Percentiles rank a stretch among this genome's conserved stretches.
phyloP scores from a whole-genome alignment of 2,113 vertebrate species.

The Plotosus lineatus region DNA sequence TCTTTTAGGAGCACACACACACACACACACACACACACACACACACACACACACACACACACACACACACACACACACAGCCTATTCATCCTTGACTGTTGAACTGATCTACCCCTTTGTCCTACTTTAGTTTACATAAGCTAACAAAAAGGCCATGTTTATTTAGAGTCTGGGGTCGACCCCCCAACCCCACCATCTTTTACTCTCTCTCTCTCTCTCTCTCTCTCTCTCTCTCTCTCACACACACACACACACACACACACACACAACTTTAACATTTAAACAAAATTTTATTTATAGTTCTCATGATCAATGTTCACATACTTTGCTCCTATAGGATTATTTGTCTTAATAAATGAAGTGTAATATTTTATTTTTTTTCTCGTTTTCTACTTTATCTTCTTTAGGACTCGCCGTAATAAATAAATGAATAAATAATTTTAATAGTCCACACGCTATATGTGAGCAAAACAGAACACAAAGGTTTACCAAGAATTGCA shows the following conservation, averaged over 20 bases:
- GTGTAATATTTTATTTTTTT: too few relatives aligned
- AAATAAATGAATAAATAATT: too few relatives aligned
- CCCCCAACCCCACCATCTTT: not conserved
- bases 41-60: constrained; percentile 25
- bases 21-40: constrained; percentile 22
- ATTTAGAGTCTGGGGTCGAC: not conserved
- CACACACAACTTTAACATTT: too few relatives aligned
- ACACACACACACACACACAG: constrained; percentile 8
- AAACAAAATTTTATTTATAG: too few relatives aligned
- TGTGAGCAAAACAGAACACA: not conserved
- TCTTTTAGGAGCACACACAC: constrained; percentile 1
- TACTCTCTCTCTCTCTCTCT: not conserved
- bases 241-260: not conserved
- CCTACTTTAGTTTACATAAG: constrained; percentile 31
- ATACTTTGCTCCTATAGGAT: too few relatives aligned
- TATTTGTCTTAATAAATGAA: too few relatives aligned
- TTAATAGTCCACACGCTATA: too few relatives aligned
- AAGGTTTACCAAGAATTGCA: not conserved
- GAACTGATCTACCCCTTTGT: constrained; percentile 25
- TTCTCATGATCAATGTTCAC: too few relatives aligned
- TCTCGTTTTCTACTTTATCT: too few relatives aligned
- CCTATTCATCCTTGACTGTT: constrained; percentile 34
- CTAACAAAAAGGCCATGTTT: constrained; percentile 38
- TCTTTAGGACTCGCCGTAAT: too few relatives aligned
- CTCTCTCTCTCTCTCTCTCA: too few relatives aligned